Evolutionary conservation across 2,113 vertebrate species (phyloP), one percentile per base, ranked within the genome.

Genomic region (Gymnobelideus leadbeateri): DNA sequence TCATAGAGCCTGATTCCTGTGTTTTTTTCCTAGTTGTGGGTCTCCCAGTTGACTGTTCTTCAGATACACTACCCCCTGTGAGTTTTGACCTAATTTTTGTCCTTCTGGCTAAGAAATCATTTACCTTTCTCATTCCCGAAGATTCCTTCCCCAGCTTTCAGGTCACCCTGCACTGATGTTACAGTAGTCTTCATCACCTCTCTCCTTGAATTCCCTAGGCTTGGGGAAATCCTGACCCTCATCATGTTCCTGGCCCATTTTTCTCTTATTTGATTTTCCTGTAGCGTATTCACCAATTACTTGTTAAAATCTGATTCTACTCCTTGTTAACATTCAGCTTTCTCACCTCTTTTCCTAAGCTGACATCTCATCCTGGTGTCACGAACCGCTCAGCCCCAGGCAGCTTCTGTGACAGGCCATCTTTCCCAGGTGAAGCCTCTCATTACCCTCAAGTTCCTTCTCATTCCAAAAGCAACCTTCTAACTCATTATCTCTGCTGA

Each of bases 1-100:
- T 77, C 68, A 77, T 37, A 77, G 16, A 77, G 92, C 2, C 95
- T 93, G 92, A 92, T 96, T 95, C 68, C 91, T 97, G n/a, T n/a
- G 95, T 1, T 77, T 95, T 77, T 26, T 55, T 95, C 24, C 31
- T 96, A 91, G 3, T 11, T 51, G 95, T 94, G 52, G n/a, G 57
- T 92, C 10, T 1, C 43, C 96, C 89, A 92, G 89, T 37, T 68
- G 31, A 93, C 2, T 94, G 5, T 92, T 93, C 14, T 92, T 31
- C 92, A 93, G 14, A 55, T 96, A 51, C 47, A 31, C 93, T 91
- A 89, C 9, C 90, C 91, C 51, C 53, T 94, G 16, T 10, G 93
- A 91, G 94, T 90, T 6, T 61, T 96, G 14, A 43, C 43, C 3
- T 95, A 49, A 49, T 49, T 91, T 95, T 91, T 95, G 89, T 91